Conservation (phyloP, 2,797 vertebrate genomes). For the Pteropus rufus region DNA sequence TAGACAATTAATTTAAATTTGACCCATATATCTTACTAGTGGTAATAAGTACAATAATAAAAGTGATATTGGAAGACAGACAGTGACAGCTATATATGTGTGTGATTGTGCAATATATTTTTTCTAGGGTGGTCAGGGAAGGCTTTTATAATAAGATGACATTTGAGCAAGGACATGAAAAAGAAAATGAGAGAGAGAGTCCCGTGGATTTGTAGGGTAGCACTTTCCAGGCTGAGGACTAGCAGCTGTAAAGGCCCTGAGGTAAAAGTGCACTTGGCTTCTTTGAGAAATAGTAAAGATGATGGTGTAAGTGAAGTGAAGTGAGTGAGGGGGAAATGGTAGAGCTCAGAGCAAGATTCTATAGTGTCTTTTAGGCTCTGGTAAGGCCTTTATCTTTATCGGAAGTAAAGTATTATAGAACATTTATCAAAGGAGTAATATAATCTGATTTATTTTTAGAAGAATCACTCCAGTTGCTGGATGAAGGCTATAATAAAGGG, state of each 20-base stretch:
- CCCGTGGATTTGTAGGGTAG: not conserved
- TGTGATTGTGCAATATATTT: not conserved
- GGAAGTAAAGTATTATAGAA: not conserved
- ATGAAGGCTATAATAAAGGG: not conserved
- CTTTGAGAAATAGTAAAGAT: not conserved
- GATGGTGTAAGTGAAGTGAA: not conserved
- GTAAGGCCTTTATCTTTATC: not conserved
- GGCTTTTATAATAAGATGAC: not conserved
- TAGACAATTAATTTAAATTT: not conserved
- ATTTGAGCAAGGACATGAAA: not conserved
- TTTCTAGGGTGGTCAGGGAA: not conserved
- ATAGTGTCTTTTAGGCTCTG: not conserved
- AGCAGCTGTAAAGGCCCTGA: not conserved
- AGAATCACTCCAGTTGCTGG: not conserved
- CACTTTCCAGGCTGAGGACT: not conserved
- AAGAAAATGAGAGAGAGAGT: not conserved
- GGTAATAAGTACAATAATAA: not conserved
- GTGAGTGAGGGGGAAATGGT: not conserved
- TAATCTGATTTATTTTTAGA: not conserved
- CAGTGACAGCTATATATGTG: not conserved
- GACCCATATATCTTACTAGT: not conserved
- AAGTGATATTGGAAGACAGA: not conserved
- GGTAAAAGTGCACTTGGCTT: not conserved
- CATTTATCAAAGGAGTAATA: not conserved
- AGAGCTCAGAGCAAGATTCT: not conserved